phyloP scores from a whole-genome alignment of 2,888 invertebrate genomes.

The Leptinotarsa peninsularis region DNA sequence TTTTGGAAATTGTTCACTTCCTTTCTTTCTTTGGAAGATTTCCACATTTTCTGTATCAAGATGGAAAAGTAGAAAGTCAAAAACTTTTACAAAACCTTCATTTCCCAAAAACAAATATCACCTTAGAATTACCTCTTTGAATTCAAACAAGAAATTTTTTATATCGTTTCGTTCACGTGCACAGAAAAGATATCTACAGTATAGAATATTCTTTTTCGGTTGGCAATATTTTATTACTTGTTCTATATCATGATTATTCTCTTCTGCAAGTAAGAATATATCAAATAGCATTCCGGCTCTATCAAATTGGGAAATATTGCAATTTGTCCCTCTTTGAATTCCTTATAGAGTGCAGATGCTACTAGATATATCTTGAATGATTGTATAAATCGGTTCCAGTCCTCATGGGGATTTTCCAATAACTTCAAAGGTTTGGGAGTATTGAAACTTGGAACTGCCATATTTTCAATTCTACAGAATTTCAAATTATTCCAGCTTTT shows the following conservation, averaged over 20 bases:
- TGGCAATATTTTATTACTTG: background rate
- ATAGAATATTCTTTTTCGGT: too few relatives aligned
- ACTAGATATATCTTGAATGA: background rate
- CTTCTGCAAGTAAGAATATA: background rate
- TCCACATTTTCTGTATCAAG: too few relatives aligned
- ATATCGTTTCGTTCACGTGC: too few relatives aligned
- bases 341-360: background rate
- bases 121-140: too few relatives aligned
- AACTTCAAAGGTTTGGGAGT: background rate
- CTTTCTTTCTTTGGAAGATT: too few relatives aligned
- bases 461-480: background rate
- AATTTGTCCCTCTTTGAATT: background rate
- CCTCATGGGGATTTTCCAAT: background rate
- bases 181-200: too few relatives aligned
- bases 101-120: too few relatives aligned
- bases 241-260: background rate
- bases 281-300: background rate
- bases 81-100: too few relatives aligned
- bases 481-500: background rate
- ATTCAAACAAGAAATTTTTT: too few relatives aligned
- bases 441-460: too few relatives aligned
- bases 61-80: too few relatives aligned
- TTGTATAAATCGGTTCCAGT: background rate
- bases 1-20: too few relatives aligned
- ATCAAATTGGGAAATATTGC: background rate